Base-by-base conservation (phyloP, 2,888 invertebrate genomes). In the Acheta domesticus region DNA sequence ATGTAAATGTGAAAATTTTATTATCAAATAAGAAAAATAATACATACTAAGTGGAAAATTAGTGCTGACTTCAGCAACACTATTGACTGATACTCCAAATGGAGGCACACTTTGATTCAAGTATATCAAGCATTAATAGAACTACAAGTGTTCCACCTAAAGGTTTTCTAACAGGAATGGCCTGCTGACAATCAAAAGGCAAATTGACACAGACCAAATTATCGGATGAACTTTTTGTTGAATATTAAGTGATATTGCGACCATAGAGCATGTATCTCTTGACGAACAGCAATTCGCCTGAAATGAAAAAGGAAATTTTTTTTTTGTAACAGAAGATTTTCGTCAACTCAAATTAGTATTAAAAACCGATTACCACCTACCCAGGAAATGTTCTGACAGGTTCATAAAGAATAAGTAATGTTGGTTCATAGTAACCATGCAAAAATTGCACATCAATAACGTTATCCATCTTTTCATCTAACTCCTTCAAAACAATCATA, bases 351-450 rank as follows among this genome's bases (percentile, higher is more conserved):
- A 23, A 12, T 78, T 16, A n/a, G 8, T 21, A 62, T 62, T 62
- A 62, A 62, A 62, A 62, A 8, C 62, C 12, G 8, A 12, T 19
- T 16, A 78, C 2, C 23, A 83, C 90, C 89, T 89, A 96, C 96
- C 99, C 99, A 80, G 98, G 91, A 88, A 98, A 99, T 12, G 99
- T 99, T 85, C 96, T 93, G 0, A 98, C 92, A 1, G 99, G 99
- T 86, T 99, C 99, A 87, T 97, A 99, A 21, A 99, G 88, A 84
- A 99, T 92, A 78, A 99, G 89, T 77, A 99, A 87, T 0, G 99
- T 99, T 0, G 99, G 99, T 86, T 99, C 99, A 86, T 99, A 98
- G 87, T 99, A 99, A 2, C 99, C 99, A 86, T 98, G 94, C 23
- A 99, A 89, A 88, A 99, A 99, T 87, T 99, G 97, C 85, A 99